These are phyloP conservation scores for Telmatochromis sp. DNA, from an alignment of 2,113 vertebrate genomes.

Conservation along the genomic window DNA sequence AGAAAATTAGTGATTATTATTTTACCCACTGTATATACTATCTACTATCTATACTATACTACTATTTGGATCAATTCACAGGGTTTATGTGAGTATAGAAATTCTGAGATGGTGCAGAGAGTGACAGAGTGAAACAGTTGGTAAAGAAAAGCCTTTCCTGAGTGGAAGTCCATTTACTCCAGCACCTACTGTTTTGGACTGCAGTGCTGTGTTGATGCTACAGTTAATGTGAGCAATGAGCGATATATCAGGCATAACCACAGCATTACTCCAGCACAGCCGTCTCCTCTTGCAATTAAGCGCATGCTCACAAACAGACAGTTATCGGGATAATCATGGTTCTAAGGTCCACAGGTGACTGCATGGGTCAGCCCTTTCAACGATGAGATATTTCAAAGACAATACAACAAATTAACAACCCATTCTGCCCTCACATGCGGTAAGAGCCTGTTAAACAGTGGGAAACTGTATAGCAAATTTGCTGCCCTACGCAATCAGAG, in stretches of 20 bases:
- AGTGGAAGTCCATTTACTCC: neutral
- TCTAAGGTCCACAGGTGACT: neutral
- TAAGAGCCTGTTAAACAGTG: neutral
- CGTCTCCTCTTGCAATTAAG: neutral
- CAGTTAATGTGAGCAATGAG: neutral
- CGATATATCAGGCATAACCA: neutral
- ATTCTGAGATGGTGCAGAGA: neutral
- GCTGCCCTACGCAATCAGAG: neutral
- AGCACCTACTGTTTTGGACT: neutral
- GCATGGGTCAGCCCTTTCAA: neutral
- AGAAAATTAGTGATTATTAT: neutral
- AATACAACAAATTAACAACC: neutral
- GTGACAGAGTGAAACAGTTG: neutral
- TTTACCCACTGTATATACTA: neutral
- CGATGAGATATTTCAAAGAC: neutral
- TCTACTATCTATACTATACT: neutral
- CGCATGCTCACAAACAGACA: neutral
- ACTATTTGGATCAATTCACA: neutral
- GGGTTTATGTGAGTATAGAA: neutral
- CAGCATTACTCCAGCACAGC: neutral
- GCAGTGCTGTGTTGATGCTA: neutral
- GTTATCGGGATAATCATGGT: neutral
- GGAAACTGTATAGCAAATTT: neutral
- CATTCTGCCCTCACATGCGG: neutral
- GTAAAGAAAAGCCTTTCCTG: neutral